Conservation (phyloP, 2,113 vertebrate genomes). For the Erpornis zantholeuca region DNA sequence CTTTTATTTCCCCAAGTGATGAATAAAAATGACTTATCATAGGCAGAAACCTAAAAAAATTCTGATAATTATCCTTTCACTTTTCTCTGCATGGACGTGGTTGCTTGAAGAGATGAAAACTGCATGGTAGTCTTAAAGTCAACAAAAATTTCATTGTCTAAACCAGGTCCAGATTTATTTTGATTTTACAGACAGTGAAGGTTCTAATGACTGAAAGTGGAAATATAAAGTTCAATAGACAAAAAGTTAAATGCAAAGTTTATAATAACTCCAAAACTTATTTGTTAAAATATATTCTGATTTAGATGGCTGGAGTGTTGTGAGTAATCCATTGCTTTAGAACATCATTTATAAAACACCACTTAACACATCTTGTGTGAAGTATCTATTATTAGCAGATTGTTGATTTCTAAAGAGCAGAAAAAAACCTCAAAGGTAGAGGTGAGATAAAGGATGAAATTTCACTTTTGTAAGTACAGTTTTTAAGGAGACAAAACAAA, state of each 20-base stretch:
- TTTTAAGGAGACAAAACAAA: not conserved
- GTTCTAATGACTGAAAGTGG: not conserved
- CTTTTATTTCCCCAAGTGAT: not conserved
- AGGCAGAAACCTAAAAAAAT: not conserved
- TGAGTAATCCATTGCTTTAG: not conserved
- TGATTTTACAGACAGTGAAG: not conserved
- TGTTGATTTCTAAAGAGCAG: not conserved
- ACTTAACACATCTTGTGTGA: not conserved
- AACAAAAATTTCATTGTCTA: not conserved
- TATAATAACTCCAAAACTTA: not conserved
- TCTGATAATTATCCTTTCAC: not conserved
- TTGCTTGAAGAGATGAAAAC: not conserved
- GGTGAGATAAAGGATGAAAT: not conserved
- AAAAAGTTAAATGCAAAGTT: not conserved
- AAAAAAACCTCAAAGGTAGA: not conserved
- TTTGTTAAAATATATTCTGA: not conserved
- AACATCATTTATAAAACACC: not conserved
- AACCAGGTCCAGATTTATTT: not conserved
- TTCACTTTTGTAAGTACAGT: not conserved
- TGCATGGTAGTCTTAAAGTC: not conserved
- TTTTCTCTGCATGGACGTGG: not conserved
- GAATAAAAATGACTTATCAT: not conserved
- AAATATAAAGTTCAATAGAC: not conserved
- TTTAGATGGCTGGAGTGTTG: not conserved
- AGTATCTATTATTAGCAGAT: not conserved